phyloP scores from a whole-genome alignment of 2,113 vertebrate species.

The Recurvirostra avosetta region DNA sequence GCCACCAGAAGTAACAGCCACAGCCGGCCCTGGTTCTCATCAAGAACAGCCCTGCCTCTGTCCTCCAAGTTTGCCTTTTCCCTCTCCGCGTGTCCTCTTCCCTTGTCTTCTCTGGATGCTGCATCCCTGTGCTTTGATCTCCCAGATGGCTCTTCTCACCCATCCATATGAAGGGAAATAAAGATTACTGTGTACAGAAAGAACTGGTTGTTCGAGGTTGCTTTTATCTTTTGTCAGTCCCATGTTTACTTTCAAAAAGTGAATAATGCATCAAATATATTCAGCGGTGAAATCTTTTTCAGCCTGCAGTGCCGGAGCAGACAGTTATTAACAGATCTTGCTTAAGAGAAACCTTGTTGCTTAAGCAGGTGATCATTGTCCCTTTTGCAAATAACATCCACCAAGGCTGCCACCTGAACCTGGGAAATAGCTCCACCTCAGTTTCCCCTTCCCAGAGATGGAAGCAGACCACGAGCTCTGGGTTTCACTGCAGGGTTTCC shows the following conservation, averaged over 20 bases:
- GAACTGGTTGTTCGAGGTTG: not conserved
- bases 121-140: not conserved
- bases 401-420: not conserved
- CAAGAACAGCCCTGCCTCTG: not conserved
- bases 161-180: not conserved
- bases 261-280: not conserved
- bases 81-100: fast-evolving
- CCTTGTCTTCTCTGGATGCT: not conserved
- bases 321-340: too few relatives aligned
- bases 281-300: not conserved
- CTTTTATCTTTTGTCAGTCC: not conserved
- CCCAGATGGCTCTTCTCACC: not conserved
- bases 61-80: not conserved
- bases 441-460: not conserved
- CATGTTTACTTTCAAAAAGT: not conserved
- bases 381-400: not conserved
- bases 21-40: fast-evolving
- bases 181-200: not conserved
- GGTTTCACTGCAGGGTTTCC: not conserved
- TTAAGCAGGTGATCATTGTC: not conserved
- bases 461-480: not conserved
- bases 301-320: not conserved
- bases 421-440: not conserved
- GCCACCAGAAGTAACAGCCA: not conserved
- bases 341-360: not conserved